These are phyloP conservation scores for Trichosurus vulpecula DNA, from an alignment of 2,797 vertebrate species.

Conservation along the genomic window DNA sequence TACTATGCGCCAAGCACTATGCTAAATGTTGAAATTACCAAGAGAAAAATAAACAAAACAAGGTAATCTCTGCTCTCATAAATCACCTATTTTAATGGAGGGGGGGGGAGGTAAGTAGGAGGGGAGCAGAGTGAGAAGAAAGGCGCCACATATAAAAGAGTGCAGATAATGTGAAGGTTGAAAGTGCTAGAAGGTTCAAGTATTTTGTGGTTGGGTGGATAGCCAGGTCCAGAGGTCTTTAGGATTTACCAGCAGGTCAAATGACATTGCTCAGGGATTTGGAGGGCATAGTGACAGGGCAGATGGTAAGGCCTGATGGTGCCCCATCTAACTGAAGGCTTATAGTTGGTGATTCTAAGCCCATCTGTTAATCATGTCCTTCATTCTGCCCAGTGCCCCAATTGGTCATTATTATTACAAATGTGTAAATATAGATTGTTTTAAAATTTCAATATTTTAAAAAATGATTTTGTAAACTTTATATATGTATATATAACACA, in stretches of 20 bases:
- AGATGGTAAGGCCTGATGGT: background rate
- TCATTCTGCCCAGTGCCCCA: background rate
- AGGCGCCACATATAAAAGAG: background rate
- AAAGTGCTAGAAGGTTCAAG: background rate
- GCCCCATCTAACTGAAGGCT: background rate
- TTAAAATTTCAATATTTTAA: background rate
- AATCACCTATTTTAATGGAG: background rate
- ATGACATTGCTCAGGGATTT: background rate
- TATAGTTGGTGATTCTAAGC: background rate
- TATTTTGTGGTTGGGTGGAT: background rate
- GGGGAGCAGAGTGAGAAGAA: background rate
- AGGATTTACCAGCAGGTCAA: background rate
- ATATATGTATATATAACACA: background rate
- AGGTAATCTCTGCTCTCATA: background rate
- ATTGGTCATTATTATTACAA: background rate
- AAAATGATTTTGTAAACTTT: background rate
- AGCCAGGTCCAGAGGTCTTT: background rate
- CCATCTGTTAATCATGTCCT: background rate
- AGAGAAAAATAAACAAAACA: background rate
- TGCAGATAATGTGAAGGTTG: background rate
- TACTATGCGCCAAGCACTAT: background rate
- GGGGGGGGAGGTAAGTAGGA: background rate
- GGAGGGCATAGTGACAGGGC: background rate
- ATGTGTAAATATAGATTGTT: background rate
- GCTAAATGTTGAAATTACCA: background rate